These are phyloP conservation scores for Neolamprologus kungweensis DNA, from an alignment of 2,113 vertebrate species.

Conservation along the genomic window DNA sequence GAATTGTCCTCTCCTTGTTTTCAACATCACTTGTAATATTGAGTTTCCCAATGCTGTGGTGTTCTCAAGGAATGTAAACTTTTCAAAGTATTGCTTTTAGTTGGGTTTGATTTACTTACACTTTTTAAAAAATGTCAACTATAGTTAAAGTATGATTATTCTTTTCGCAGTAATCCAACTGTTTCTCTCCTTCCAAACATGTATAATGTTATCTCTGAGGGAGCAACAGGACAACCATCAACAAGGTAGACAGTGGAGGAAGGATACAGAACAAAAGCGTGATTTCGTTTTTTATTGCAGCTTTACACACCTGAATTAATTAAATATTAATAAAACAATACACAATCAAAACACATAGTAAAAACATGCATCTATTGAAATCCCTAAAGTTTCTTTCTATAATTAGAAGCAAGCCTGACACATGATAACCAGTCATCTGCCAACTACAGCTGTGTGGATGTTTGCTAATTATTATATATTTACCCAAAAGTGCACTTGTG, in stretches of 20 bases:
- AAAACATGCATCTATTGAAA: not conserved
- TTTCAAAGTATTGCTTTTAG: not conserved
- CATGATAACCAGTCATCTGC: not conserved
- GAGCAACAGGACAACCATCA: not conserved
- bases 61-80: not conserved
- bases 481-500: not conserved
- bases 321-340: accelerated
- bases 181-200: accelerated
- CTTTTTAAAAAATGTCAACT: accelerated
- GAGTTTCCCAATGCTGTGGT: not conserved
- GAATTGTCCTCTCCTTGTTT: not conserved
- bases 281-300: not conserved
- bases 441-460: not conserved
- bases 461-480: accelerated
- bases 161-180: accelerated
- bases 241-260: not conserved
- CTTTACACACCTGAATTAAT: not conserved
- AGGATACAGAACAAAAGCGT: not conserved
- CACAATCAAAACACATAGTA: not conserved
- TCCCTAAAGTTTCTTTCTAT: not conserved
- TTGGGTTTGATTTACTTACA: not conserved
- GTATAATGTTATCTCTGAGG: accelerated
- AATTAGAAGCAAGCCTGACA: accelerated
- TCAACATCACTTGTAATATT: not conserved
- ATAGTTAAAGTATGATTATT: not conserved